Evolutionary conservation across 2,888 invertebrate genomes (phyloP).

Genomic region (Morpho achilles): DNA sequence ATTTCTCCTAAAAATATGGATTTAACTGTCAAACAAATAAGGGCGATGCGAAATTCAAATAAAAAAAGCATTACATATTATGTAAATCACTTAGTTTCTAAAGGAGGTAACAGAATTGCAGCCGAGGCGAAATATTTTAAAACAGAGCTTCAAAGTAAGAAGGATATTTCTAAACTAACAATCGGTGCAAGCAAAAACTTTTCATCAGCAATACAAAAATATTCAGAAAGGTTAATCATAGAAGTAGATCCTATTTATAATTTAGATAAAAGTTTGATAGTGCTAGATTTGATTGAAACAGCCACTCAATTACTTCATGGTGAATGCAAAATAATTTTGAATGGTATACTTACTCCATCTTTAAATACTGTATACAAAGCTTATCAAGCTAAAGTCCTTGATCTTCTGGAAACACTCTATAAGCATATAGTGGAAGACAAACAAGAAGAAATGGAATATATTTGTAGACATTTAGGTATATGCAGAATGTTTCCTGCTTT

Average conservation of each 20-base stretch:
- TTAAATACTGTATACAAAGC: neutral
- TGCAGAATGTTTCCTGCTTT: conserved; percentile 43
- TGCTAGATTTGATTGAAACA: conserved; percentile 35
- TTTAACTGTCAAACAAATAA: conserved; percentile 1
- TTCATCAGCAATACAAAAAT: neutral
- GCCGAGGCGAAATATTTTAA: conserved; percentile 5
- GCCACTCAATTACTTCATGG: conserved; percentile 29
- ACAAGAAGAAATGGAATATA: conserved; percentile 33
- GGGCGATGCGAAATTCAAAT: conserved; percentile 3
- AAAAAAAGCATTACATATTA: conserved; percentile 4
- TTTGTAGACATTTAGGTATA: conserved; percentile 34
- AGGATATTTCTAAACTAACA: neutral
- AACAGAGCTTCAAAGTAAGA: conserved; percentile 2
- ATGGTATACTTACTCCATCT: neutral
- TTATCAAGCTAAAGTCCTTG: neutral
- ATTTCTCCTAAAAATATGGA: neutral
- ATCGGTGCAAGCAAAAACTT: neutral
- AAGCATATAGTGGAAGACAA: conserved; percentile 29
- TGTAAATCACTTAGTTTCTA: conserved; percentile 9
- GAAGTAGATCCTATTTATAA: conserved; percentile 4
- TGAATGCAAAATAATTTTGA: conserved; percentile 19
- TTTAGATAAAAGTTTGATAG: conserved; percentile 32
- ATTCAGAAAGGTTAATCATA: conserved; percentile 2
- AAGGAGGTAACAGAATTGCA: conserved; percentile 3
- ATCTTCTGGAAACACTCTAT: conserved; percentile 11